Evolutionary conservation across 2,113 vertebrate species (phyloP).

Genomic region (Hiodon alosoides): DNA sequence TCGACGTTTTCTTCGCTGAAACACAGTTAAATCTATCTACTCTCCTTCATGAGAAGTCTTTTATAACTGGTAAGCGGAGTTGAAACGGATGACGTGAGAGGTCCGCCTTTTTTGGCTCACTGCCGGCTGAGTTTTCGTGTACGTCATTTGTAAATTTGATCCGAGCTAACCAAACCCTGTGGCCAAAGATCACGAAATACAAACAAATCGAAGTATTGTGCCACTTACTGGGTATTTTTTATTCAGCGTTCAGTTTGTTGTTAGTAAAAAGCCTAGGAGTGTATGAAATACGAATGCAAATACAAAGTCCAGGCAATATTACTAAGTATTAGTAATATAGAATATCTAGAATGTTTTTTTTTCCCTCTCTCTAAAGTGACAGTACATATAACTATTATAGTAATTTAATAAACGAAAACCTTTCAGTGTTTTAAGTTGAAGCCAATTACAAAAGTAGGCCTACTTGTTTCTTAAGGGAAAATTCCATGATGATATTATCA

Average conservation of each 20-base stretch:
- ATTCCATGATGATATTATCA: constrained; percentile 61
- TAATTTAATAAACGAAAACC: too few relatives aligned
- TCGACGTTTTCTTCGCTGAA: neutral
- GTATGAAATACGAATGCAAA: neutral
- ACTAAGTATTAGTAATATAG: too few relatives aligned
- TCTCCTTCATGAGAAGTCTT: neutral
- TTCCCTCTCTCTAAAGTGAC: neutral
- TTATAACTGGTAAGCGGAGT: neutral
- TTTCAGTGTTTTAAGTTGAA: neutral
- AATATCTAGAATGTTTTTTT: neutral
- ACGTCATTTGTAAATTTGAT: constrained; percentile 47
- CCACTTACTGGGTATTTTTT: neutral
- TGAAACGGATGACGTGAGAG: constrained; percentile 39
- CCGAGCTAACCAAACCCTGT: constrained; percentile 16
- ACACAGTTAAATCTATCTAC: neutral
- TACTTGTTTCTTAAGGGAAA: constrained; percentile 39
- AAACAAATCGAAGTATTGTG: constrained; percentile 12
- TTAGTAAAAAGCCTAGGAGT: neutral
- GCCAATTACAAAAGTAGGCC: constrained; percentile 38
- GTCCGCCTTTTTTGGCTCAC: constrained; percentile 40
- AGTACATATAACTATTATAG: too few relatives aligned
- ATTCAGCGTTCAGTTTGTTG: neutral
- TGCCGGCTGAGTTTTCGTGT: constrained; percentile 33
- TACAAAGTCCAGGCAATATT: neutral
- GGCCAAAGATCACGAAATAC: neutral